A percentile compares a stretch with the other conserved stretches of the same genome.
phyloP scores from a whole-genome alignment of 2,113 vertebrate genomes.

The Vidua macroura region DNA sequence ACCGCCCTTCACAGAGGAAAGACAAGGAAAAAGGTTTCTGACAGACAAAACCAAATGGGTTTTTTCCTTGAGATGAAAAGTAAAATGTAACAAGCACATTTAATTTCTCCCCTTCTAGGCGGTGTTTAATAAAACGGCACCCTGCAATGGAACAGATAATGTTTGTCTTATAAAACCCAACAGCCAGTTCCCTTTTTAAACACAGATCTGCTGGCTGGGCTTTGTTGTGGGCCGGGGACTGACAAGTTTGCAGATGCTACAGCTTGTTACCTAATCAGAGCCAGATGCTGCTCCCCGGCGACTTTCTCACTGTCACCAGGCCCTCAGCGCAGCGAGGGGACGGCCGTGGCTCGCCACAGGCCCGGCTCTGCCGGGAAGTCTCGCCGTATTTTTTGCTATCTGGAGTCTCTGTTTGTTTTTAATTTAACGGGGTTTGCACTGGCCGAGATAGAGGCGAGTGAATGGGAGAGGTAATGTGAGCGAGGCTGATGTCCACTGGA shows the following conservation, averaged over 20 bases:
- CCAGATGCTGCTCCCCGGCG: conserved; percentile 31
- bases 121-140: conserved; percentile 64
- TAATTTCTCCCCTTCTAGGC: conserved; percentile 63
- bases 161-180: conserved; percentile 67
- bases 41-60: neutral
- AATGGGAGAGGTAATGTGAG: neutral
- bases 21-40: conserved; percentile 16
- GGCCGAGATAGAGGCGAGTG: neutral
- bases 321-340: neutral
- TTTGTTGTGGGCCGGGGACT: conserved; percentile 52
- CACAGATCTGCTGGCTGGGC: conserved; percentile 14
- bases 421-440: neutral
- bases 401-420: conserved; percentile 10
- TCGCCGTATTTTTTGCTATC: neutral
- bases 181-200: conserved; percentile 55
- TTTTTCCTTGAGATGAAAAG: conserved; percentile 58
- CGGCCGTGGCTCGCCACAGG: neutral
- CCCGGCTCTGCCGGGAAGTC: neutral
- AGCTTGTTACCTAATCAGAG: conserved; percentile 57
- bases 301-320: neutral
- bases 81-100: conserved; percentile 62
- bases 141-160: conserved; percentile 69
- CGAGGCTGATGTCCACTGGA: conserved; percentile 11
- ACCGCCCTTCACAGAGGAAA: neutral
- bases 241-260: conserved; percentile 56